phyloP scores from a whole-genome alignment of 2,113 vertebrate genomes.

The Amphilophus citrinellus region DNA sequence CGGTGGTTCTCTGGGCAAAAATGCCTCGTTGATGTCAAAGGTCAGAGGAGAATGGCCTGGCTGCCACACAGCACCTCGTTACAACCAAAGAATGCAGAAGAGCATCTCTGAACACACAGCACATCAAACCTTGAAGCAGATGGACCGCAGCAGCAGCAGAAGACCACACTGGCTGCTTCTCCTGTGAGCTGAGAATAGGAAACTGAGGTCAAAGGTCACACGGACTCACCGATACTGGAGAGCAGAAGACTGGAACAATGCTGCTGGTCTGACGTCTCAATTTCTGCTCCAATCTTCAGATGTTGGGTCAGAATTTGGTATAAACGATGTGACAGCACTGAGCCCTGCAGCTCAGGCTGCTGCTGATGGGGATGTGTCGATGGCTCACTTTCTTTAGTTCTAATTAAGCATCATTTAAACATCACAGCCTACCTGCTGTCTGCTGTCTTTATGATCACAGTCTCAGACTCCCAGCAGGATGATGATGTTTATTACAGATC shows the following conservation, averaged over 20 bases:
- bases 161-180: not conserved
- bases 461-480: not conserved
- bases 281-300: not conserved
- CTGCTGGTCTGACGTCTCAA: not conserved
- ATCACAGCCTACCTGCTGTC: not conserved
- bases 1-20: not conserved
- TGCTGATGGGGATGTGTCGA: not conserved
- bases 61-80: not conserved
- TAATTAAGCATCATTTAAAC: not conserved
- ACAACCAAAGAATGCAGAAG: not conserved
- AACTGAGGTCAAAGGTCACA: rapidly evolving
- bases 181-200: rapidly evolving
- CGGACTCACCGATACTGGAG: rapidly evolving
- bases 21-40: not conserved
- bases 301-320: rapidly evolving
- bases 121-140: not conserved
- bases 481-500: not conserved
- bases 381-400: not conserved
- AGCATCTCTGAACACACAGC: not conserved
- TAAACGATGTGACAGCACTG: not conserved
- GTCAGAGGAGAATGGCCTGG: rapidly evolving
- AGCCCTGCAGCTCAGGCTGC: not conserved
- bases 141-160: not conserved
- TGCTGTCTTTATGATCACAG: not conserved
- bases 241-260: not conserved